phyloP scores from a whole-genome alignment of 1,140 invertebrate species.

The Plutomurus gul region DNA sequence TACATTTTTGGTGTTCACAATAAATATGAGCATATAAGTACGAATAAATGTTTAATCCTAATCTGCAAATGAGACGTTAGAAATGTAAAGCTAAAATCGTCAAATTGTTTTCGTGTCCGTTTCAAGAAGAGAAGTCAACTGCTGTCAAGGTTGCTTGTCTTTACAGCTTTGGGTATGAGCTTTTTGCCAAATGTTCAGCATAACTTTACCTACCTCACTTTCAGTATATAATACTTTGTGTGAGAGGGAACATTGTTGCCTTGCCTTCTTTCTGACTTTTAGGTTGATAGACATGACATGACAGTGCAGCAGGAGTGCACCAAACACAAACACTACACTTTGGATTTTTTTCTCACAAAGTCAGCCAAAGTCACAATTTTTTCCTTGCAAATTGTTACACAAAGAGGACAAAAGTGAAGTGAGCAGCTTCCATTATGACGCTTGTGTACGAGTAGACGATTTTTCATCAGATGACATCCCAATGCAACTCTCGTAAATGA shows the following conservation, averaged over 20 bases:
- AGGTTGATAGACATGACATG: no score
- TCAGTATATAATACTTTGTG: no score
- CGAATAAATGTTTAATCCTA: no score
- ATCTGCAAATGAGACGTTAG: neutral
- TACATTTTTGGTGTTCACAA: no score
- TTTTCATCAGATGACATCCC: slow-evolving; percentile 8
- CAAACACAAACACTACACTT: neutral
- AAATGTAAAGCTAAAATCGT: slow-evolving; percentile 14
- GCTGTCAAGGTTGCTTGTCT: slow-evolving; percentile 2
- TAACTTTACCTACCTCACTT: no score
- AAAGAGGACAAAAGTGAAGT: neutral
- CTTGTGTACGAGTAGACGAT: neutral
- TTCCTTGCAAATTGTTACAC: neutral
- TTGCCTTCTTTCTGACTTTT: no score
- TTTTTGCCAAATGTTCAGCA: no score
- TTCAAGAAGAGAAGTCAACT: neutral
- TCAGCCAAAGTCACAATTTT: neutral
- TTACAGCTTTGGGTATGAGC: no score
- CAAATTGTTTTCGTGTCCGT: neutral
- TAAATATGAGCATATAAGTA: no score
- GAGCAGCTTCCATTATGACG: no score
- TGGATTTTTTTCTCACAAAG: neutral
- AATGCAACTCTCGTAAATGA: no score
- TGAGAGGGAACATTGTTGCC: no score
- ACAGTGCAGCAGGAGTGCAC: neutral